phyloP scores from a whole-genome alignment of 2,797 vertebrate genomes.

The Enteromius paludinosus region DNA sequence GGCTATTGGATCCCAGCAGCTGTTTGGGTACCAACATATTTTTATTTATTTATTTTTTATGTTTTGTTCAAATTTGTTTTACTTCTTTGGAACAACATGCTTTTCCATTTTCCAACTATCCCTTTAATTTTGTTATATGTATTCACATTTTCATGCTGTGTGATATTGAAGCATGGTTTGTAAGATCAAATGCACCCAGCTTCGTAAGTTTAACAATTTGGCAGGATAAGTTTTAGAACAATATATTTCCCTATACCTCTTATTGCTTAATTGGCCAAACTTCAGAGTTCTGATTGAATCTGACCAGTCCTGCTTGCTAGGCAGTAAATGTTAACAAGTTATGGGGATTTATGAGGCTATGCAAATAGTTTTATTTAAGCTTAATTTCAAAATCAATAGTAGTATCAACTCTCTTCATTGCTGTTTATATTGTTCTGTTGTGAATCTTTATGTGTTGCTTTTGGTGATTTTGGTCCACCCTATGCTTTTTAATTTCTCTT shows the following conservation, averaged over 20 bases:
- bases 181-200: background rate
- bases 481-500: background rate
- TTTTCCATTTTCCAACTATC: background rate
- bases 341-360: background rate
- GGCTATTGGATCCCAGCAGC: background rate
- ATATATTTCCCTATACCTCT: background rate
- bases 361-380: background rate
- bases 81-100: background rate
- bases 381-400: conserved; percentile 11
- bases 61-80: background rate
- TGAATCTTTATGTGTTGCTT: background rate
- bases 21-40: too few relatives aligned
- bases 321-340: background rate
- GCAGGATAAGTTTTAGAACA: background rate
- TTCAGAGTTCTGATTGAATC: background rate
- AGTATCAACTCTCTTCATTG: background rate
- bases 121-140: background rate
- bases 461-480: background rate
- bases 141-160: background rate
- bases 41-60: too few relatives aligned
- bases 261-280: background rate
- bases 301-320: background rate
- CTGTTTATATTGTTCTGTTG: background rate
- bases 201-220: background rate
- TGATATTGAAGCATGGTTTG: background rate